phyloP scores from a whole-genome alignment of 2,888 invertebrate genomes.

The Lasioglossum vierecki region DNA sequence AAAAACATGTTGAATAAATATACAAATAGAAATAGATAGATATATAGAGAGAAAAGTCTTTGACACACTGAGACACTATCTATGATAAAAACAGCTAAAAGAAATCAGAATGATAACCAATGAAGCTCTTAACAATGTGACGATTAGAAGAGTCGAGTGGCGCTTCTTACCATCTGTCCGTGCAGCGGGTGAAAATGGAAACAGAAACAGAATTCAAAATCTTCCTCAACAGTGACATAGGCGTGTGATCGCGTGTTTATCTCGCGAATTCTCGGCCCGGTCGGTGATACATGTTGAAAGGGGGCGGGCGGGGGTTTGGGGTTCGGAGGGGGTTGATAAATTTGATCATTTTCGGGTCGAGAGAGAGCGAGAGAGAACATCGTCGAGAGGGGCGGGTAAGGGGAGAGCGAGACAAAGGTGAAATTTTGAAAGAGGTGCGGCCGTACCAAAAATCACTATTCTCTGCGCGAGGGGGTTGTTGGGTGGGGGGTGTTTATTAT shows the following conservation, averaged over 20 bases:
- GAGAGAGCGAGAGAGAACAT: background rate
- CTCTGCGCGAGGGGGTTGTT: background rate
- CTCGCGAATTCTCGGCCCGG: conserved; percentile 2
- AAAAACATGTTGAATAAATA: conserved; percentile 38
- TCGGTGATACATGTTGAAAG: background rate
- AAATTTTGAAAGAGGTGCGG: conserved; percentile 43
- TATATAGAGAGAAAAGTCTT: conserved; percentile 60
- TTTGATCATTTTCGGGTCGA: background rate
- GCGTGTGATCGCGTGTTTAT: background rate
- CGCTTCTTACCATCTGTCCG: conserved; percentile 84
- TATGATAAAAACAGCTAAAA: conserved; percentile 69
- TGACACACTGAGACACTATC: conserved; percentile 78
- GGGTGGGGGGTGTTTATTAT: background rate
- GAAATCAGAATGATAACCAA: conserved; percentile 70
- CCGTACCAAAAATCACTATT: conserved; percentile 34
- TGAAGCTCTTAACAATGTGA: conserved; percentile 80
- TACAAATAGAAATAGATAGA: conserved; percentile 4
- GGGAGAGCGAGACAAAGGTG: conserved; percentile 16
- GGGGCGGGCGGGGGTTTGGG: background rate
- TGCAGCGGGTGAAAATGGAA: conserved; percentile 78
- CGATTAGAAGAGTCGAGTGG: conserved; percentile 77
- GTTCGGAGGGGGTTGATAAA: background rate
- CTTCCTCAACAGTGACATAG: conserved; percentile 53
- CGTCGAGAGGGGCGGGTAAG: background rate
- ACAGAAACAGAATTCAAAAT: conserved; percentile 72